Conservation (phyloP, 2,888 invertebrate species). For the Notodonta ziczac region DNA sequence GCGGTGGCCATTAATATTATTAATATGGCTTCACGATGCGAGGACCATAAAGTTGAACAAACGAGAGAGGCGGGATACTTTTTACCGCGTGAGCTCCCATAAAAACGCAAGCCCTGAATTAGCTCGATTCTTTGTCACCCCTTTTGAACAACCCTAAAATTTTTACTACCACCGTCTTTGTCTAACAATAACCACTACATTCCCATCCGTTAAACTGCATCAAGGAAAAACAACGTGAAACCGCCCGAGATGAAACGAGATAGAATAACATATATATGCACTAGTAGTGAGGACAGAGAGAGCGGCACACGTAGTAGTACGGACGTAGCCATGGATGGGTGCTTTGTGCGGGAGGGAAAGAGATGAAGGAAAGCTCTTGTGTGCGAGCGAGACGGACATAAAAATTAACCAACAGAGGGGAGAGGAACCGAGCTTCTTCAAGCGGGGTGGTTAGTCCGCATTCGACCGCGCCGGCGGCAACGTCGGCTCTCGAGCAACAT, state of each 20-base stretch:
- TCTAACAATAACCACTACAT: conserved; percentile 85
- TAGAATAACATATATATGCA: conserved; percentile 83
- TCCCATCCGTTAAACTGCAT: conserved; percentile 84
- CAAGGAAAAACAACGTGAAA: conserved; percentile 83
- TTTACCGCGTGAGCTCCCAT: conserved; percentile 81
- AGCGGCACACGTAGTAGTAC: conserved; percentile 78
- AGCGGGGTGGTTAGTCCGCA: conserved; percentile 84
- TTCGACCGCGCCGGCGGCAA: conserved; percentile 77
- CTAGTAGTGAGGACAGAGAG: conserved; percentile 81
- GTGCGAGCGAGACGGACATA: conserved; percentile 70
- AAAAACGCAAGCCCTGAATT: conserved; percentile 84
- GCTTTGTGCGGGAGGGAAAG: conserved; percentile 70
- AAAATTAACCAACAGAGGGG: conserved; percentile 83
- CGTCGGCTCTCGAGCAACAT: conserved; percentile 56
- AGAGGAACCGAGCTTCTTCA: conserved; percentile 81
- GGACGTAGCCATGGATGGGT: conserved; percentile 68
- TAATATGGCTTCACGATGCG: conserved; percentile 76
- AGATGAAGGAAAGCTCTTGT: conserved; percentile 69
- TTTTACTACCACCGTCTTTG: conserved; percentile 83
- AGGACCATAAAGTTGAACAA: conserved; percentile 81
- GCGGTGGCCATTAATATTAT: conserved; percentile 79
- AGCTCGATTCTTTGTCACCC: conserved; percentile 84
- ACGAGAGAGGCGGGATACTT: conserved; percentile 84
- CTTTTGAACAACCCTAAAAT: conserved; percentile 82
- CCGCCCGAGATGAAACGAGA: conserved; percentile 84